Evolutionary conservation across 2,113 vertebrate species (phyloP).

Genomic region (Spizaetus ornatus): DNA sequence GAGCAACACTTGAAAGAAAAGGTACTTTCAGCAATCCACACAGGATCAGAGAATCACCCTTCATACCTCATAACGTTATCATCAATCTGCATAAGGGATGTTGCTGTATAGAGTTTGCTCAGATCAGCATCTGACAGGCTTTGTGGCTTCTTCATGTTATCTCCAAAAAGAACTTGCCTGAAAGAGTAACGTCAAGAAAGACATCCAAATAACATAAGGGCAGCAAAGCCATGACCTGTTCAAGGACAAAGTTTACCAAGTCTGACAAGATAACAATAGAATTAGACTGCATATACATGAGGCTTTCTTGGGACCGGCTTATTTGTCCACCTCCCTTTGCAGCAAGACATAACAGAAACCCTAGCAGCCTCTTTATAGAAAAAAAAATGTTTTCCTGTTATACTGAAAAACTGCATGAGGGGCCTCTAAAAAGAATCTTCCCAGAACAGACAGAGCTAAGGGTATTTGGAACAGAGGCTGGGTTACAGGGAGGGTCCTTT

Average conservation of each 20-base stretch:
- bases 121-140: slow-evolving; percentile 82
- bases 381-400: background rate
- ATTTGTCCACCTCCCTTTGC: background rate
- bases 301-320: background rate
- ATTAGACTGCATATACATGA: background rate
- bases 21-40: background rate
- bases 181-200: background rate
- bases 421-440: background rate
- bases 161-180: slow-evolving; percentile 88
- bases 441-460: background rate
- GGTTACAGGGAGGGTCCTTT: background rate
- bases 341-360: background rate
- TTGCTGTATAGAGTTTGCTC: slow-evolving; percentile 90
- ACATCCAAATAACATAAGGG: background rate
- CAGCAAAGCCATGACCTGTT: background rate
- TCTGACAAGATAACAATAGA: background rate
- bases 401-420: background rate
- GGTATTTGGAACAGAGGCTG: background rate
- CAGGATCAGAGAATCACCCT: background rate
- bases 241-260: background rate
- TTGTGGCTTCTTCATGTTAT: slow-evolving; percentile 73
- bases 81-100: slow-evolving; percentile 97
- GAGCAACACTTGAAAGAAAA: background rate
- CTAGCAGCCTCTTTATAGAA: background rate
- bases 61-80: slow-evolving; percentile 94